phyloP scores from a whole-genome alignment of 2,888 invertebrate species.

The Ornithoptera priamus region DNA sequence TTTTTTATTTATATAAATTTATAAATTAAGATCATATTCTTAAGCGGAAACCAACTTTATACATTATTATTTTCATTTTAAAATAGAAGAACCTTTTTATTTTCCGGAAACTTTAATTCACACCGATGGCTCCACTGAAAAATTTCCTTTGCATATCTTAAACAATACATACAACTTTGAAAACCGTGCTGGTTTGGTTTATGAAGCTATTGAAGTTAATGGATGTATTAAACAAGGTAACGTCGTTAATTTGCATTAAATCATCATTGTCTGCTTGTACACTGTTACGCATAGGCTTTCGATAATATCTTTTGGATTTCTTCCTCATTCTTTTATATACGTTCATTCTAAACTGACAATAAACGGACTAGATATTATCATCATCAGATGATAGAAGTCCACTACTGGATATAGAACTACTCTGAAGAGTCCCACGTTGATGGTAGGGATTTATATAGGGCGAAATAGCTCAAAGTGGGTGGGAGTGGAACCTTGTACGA shows the following conservation, averaged over 20 bases:
- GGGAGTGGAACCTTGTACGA: no score
- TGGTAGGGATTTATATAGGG: no score
- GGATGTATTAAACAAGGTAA: slow-evolving; percentile 81
- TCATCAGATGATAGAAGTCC: no score
- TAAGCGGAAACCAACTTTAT: not conserved
- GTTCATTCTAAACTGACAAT: no score
- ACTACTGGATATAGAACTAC: no score
- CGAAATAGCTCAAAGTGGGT: no score
- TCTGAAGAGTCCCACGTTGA: no score
- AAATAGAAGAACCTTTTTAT: slow-evolving; percentile 82
- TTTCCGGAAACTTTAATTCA: slow-evolving; percentile 81
- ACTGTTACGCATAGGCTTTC: not conserved
- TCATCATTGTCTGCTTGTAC: not conserved
- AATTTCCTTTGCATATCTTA: slow-evolving; percentile 81
- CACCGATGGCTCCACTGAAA: slow-evolving; percentile 75
- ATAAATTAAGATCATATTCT: not conserved
- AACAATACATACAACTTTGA: slow-evolving; percentile 77
- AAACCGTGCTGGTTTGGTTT: slow-evolving; percentile 86
- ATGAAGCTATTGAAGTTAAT: slow-evolving; percentile 86
- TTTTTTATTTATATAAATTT: no score
- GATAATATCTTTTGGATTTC: no score
- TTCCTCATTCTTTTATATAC: no score
- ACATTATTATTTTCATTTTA: slow-evolving; percentile 31
- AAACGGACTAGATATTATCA: no score
- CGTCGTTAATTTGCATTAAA: not conserved